Evolutionary conservation across 2,113 vertebrate genomes (phyloP).

Genomic region (Felis catus): F.catus_Fca126_mat1.0 CM031417.1:106958001-106958500

Average conservation of each 20-base stretch:
- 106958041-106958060: background rate
- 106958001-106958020: background rate
- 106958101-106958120: background rate
- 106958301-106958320: constrained; percentile 56
- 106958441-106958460: constrained; percentile 68
- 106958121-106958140: background rate
- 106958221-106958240: background rate
- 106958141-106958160: constrained; percentile 23
- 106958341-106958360: constrained; percentile 74
- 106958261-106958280: background rate
- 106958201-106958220: background rate
- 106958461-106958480: constrained; percentile 69
- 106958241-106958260: background rate
- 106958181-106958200: background rate
- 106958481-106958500: constrained; percentile 81
- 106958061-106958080: background rate
- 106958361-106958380: constrained; percentile 78
- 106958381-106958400: constrained; percentile 75
- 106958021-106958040: background rate
- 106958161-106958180: constrained; percentile 6
- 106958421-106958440: constrained; percentile 73
- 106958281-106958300: constrained; percentile 57
- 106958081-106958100: background rate
- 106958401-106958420: constrained; percentile 64
- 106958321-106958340: constrained; percentile 62